Percentiles rank a stretch among this genome's conserved stretches.
Evolutionary conservation across 2,888 invertebrate species (phyloP).

Genomic region (Cinara cedri): DNA sequence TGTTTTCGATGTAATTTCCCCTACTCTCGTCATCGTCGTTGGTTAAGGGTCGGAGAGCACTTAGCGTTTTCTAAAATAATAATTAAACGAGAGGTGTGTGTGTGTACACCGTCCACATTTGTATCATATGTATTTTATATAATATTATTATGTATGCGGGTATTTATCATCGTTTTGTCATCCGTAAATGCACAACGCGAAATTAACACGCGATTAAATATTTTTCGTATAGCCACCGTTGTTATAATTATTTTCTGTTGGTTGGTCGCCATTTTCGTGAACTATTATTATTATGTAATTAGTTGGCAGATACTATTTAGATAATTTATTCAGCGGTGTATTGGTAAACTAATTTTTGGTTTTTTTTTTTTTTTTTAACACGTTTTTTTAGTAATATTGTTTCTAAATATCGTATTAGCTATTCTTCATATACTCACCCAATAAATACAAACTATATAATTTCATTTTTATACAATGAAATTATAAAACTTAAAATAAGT

Average conservation of each 20-base stretch:
- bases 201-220: constrained; percentile 37
- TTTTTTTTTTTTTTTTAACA: no score
- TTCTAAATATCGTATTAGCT: no score
- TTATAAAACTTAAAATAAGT: no score
- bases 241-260: background rate
- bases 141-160: constrained; percentile 38
- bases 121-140: no score
- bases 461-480: no score
- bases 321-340: no score
- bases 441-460: no score
- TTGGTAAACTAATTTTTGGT: no score
- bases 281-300: background rate
- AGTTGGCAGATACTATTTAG: no score
- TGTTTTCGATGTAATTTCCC: constrained; percentile 23
- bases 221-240: background rate
- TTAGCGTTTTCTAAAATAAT: constrained; percentile 32
- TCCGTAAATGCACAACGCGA: constrained; percentile 1
- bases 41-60: constrained; percentile 29
- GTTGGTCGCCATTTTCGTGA: background rate
- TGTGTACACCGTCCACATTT: background rate
- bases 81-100: constrained; percentile 24
- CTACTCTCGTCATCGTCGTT: no score
- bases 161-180: constrained; percentile 32
- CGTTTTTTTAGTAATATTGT: no score
- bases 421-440: no score